Evolutionary conservation across 1,140 invertebrate species (phyloP).

Genomic region (Euura saliciscinereae): DNA sequence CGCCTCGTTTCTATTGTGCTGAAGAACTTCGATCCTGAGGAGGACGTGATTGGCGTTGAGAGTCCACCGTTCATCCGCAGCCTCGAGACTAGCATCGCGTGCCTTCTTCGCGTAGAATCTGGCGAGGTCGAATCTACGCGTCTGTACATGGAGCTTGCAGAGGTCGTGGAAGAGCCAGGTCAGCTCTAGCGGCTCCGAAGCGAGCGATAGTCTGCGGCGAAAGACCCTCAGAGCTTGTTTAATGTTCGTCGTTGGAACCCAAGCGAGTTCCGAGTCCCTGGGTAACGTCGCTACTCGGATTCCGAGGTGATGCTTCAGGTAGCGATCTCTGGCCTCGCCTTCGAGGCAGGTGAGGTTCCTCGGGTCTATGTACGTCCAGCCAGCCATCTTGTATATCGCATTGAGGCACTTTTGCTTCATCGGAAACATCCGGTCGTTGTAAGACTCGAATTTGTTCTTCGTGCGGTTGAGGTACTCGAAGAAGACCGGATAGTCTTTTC

Average conservation of each 20-base stretch:
- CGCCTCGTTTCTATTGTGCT: conserved; percentile 46
- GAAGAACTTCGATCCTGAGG: conserved; percentile 42
- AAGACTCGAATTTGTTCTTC: conserved; percentile 41
- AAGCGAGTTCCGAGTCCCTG: conserved; percentile 42
- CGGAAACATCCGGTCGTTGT: conserved; percentile 35
- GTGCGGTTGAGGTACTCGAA: conserved; percentile 38
- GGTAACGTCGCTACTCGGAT: conserved; percentile 34
- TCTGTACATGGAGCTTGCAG: conserved; percentile 38
- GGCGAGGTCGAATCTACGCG: conserved; percentile 39
- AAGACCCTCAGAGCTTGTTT: conserved; percentile 32
- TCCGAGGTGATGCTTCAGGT: conserved; percentile 44
- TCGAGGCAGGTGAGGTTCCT: conserved; percentile 34
- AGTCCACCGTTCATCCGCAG: conserved; percentile 33
- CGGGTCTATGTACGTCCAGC: conserved; percentile 41
- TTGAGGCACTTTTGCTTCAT: conserved; percentile 37
- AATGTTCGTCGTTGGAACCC: conserved; percentile 29
- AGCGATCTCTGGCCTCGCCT: conserved; percentile 20
- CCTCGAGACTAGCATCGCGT: conserved; percentile 27
- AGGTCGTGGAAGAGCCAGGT: conserved; percentile 50
- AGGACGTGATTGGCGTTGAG: conserved; percentile 43
- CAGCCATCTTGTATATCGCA: conserved; percentile 40
- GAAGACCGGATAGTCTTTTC: conserved; percentile 37
- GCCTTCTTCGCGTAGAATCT: conserved; percentile 48
- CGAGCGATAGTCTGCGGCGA: conserved; percentile 39
- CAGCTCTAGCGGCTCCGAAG: conserved; percentile 39